Conservation (phyloP, 2,113 vertebrate genomes). For the Chionis minor region DNA sequence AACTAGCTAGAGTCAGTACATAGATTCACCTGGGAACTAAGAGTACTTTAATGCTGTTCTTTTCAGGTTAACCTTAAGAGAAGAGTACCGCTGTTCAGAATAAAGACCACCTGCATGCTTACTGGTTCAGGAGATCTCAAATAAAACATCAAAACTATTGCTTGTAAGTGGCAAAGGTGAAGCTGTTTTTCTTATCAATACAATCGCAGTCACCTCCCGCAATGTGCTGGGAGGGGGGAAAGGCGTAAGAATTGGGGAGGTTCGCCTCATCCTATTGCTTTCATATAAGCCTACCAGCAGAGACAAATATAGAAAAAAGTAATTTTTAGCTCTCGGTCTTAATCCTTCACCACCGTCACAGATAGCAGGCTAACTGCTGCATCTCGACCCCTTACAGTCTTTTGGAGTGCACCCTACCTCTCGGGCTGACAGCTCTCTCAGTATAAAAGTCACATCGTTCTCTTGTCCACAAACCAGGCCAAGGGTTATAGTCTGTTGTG, state of each 20-base stretch:
- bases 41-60: neutral
- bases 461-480: neutral
- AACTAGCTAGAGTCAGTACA: neutral
- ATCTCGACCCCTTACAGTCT: neutral
- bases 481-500: neutral
- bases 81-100: neutral
- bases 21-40: neutral
- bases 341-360: neutral
- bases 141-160: neutral
- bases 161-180: neutral
- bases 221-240: neutral
- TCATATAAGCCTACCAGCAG: neutral
- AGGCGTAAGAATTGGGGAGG: neutral
- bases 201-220: neutral
- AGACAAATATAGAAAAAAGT: neutral
- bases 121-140: neutral
- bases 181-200: neutral
- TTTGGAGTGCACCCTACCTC: neutral
- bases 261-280: neutral
- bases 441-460: neutral
- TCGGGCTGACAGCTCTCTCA: neutral
- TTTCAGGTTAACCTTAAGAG: neutral
- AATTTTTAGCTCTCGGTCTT: neutral
- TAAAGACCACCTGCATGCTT: neutral
- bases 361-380: neutral